A percentile compares a stretch with the other conserved stretches of the same genome.
Evolutionary conservation across 2,888 invertebrate species (phyloP).

Genomic region (Carabus problematicus): DNA sequence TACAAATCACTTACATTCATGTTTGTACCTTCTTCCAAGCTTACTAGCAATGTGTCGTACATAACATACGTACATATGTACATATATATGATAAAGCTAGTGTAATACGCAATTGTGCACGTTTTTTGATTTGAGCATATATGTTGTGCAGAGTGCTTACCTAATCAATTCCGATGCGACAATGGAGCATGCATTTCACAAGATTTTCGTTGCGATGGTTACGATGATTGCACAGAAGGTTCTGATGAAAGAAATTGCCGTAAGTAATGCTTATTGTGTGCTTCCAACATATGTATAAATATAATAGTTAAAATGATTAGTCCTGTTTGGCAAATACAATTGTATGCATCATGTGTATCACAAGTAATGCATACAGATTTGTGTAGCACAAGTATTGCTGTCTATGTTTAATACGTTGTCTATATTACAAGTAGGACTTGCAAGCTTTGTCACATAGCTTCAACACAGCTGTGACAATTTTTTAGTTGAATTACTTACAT

Average conservation of each 20-base stretch:
- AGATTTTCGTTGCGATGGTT: slow-evolving; percentile 69
- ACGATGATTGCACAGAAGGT: slow-evolving; percentile 66
- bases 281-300: neutral
- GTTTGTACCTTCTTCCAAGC: slow-evolving; percentile 23
- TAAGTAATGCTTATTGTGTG: slow-evolving; percentile 51
- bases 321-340: neutral
- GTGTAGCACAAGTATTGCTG: neutral
- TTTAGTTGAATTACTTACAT: no score
- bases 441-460: no score
- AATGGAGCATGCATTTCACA: slow-evolving; percentile 67
- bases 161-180: slow-evolving; percentile 62
- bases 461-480: no score
- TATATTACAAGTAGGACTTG: neutral
- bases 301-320: neutral
- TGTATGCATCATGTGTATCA: neutral
- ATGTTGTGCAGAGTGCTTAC: slow-evolving; percentile 44
- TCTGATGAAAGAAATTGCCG: slow-evolving; percentile 70
- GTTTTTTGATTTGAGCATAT: slow-evolving; percentile 18
- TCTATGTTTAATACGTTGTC: neutral
- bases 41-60: neutral
- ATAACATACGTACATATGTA: slow-evolving; percentile 4
- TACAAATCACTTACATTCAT: slow-evolving; percentile 8
- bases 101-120: slow-evolving; percentile 17
- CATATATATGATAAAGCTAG: neutral
- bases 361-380: slow-evolving; percentile 9